Evolutionary conservation across 2,113 vertebrate species (phyloP), one percentile per base, ranked within the genome.

Genomic region (Eudyptes chrysolophus): DNA sequence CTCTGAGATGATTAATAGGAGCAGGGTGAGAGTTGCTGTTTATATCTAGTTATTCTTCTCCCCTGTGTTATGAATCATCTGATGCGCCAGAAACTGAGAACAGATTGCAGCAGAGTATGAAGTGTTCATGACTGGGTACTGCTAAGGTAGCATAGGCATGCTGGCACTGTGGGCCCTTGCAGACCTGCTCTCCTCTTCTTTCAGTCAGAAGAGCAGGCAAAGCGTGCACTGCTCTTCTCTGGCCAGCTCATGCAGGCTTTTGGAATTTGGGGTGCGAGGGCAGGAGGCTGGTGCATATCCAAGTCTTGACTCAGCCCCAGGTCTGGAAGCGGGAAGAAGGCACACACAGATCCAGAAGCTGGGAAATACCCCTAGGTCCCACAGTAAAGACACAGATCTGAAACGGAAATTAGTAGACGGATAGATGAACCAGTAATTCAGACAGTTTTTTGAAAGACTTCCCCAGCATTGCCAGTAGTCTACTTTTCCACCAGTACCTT

Each of bases 31-130:
- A 71, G 60, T n/a, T 91, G 69, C 81, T 87, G 80, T 91, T 97
- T 96, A 57, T 92, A 94, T 71, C 96, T 48, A 77, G 89, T 49
- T 69, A 61, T 89, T 95, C 76, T 87, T 89, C 93, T 93, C 46
- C 71, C 75, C 26, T 44, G 60, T 62, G 87, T 46, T 87, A 87
- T 95, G 97, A 96, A 89, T 92, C 97, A 97, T 96, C 93, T 80
- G 68, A 54, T 18, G 46, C 58, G 74, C 21, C 29, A 94, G 64
- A 81, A 84, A 49, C 3, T 21, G 52, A 87, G 77, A 95, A 70
- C 78, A 95, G 64, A 74, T 75, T 93, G 77, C 76, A 61, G 78
- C 1, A 3, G 74, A 40, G 62, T 46, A 57, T 62, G 68, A 86
- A 90, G 64, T 55, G 82, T 64, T 87, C 66, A 5, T 40, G 69